Conservation (phyloP, 2,888 invertebrate genomes). For the Polydrusus pterygomalis region DNA sequence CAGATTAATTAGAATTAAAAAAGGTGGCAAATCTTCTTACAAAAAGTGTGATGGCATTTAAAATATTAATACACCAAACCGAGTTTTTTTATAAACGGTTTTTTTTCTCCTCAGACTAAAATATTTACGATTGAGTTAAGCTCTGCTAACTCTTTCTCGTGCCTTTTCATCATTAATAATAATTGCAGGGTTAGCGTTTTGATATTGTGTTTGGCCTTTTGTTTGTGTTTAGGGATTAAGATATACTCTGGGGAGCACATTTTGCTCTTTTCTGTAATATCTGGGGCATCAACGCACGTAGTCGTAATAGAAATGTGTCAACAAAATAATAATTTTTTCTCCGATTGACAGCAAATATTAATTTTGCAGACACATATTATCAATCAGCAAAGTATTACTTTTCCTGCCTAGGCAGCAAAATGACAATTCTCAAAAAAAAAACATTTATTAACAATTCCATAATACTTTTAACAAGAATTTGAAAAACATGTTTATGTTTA, state of each 20-base stretch:
- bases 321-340: too few relatives aligned
- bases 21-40: neutral
- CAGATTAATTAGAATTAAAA: too few relatives aligned
- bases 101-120: neutral
- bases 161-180: conserved; percentile 6
- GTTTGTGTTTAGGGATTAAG: conserved; percentile 4
- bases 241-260: neutral
- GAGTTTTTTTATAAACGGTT: neutral
- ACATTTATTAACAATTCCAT: too few relatives aligned
- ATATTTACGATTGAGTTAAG: conserved; percentile 2
- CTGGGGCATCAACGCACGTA: neutral
- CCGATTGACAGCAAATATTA: too few relatives aligned
- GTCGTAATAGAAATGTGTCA: too few relatives aligned
- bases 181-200: conserved; percentile 7
- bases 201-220: conserved; percentile 1
- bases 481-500: too few relatives aligned
- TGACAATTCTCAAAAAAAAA: too few relatives aligned
- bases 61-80: neutral
- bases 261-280: neutral
- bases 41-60: neutral
- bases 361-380: too few relatives aligned
- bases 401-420: too few relatives aligned
- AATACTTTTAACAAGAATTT: too few relatives aligned
- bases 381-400: too few relatives aligned
- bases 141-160: conserved; percentile 2